These are phyloP conservation scores for Clarias laeviceps DNA, from an alignment of 2,797 vertebrate genomes.

Conservation along the genomic window DNA sequence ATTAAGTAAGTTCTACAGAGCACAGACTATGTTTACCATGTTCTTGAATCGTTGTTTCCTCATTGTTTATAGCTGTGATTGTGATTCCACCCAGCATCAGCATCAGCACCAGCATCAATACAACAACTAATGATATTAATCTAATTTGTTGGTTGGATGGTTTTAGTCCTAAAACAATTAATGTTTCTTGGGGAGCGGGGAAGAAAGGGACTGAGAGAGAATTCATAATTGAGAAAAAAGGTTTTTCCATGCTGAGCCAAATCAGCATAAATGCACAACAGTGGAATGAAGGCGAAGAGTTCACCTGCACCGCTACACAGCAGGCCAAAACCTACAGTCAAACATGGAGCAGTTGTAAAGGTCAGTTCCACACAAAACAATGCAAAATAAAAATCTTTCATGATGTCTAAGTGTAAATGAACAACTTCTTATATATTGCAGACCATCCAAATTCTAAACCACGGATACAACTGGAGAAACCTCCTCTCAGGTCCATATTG, in stretches of 20 bases:
- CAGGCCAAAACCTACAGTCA: accelerated
- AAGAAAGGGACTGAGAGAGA: accelerated
- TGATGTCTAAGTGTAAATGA: not conserved
- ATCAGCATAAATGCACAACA: constrained; percentile 46
- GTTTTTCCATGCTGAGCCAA: constrained; percentile 58
- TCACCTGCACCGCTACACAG: constrained; percentile 57
- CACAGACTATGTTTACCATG: not conserved
- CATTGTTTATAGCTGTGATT: constrained; percentile 20
- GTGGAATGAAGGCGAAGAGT: constrained; percentile 13
- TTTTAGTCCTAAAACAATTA: constrained; percentile 53
- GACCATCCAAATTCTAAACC: constrained; percentile 35
- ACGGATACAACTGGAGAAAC: constrained; percentile 59
- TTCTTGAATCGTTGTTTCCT: constrained; percentile 35
- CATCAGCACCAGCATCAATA: constrained; percentile 52
- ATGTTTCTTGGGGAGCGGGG: constrained; percentile 52
- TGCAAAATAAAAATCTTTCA: not conserved
- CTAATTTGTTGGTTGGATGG: constrained; percentile 67
- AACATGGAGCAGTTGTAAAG: constrained; percentile 58
- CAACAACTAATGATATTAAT: constrained; percentile 32
- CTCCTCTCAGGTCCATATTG: constrained; percentile 55
- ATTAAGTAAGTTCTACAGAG: not conserved
- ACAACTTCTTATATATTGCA: constrained; percentile 35
- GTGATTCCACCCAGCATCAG: constrained; percentile 58
- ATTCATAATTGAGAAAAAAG: not conserved
- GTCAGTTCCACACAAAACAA: constrained; percentile 57